A percentile compares a stretch with the other conserved stretches of the same genome.
Conservation (phyloP, 2,888 invertebrate species). For the Drosophila incognita region DNA sequence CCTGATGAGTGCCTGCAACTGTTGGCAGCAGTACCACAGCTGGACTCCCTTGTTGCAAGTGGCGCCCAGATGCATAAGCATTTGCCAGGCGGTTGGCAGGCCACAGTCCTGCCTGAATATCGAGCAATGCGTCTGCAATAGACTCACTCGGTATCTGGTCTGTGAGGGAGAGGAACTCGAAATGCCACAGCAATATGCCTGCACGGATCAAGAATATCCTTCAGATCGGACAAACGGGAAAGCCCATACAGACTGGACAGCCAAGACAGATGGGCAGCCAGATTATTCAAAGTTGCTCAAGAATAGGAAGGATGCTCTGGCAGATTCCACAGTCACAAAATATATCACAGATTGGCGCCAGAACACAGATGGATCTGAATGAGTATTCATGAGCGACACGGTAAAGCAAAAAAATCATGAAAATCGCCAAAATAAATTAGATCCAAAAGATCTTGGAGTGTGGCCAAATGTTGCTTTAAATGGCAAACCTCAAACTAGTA, state of each 20-base stretch:
- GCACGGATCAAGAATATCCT: not conserved
- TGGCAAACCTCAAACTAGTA: too few relatives aligned
- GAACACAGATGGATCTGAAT: too few relatives aligned
- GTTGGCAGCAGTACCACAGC: constrained; percentile 4
- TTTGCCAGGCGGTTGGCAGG: not conserved
- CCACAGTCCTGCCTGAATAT: constrained; percentile 6
- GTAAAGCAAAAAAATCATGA: too few relatives aligned
- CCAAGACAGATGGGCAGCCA: not conserved
- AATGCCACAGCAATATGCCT: constrained; percentile 19
- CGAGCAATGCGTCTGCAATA: constrained; percentile 17
- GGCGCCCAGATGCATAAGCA: not conserved
- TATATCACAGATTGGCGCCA: too few relatives aligned
- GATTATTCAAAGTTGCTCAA: not conserved
- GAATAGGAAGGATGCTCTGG: too few relatives aligned
- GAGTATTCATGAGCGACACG: too few relatives aligned
- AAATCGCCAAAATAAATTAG: too few relatives aligned
- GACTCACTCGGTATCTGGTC: constrained; percentile 5
- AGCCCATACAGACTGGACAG: not conserved
- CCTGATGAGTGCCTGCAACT: not conserved
- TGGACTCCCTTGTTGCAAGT: not conserved
- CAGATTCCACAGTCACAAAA: too few relatives aligned
- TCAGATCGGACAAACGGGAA: not conserved
- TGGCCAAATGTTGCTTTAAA: too few relatives aligned
- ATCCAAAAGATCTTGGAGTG: too few relatives aligned
- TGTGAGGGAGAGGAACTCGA: not conserved